Conservation (phyloP, 1,140 invertebrate species). For the Kradibia gibbosae region DNA sequence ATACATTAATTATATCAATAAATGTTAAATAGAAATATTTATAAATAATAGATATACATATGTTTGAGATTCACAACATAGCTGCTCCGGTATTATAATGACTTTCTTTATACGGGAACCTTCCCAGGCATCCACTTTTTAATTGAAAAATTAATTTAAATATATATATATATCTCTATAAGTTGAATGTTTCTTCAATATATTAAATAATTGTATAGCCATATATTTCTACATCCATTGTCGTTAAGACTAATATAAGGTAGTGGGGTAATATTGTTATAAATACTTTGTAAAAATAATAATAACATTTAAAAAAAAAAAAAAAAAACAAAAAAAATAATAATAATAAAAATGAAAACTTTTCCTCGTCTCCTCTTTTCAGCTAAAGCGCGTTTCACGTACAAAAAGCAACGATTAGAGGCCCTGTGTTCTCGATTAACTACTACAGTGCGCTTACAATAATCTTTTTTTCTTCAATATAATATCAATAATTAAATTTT, state of each 20-base stretch:
- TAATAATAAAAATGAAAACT: neutral
- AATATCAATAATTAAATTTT: constrained; percentile 60
- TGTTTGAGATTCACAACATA: too few species aligned
- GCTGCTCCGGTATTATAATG: constrained; percentile 43
- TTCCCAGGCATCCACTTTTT: neutral
- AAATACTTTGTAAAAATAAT: constrained; percentile 55
- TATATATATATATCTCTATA: constrained; percentile 58
- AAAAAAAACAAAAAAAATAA: constrained; percentile 48
- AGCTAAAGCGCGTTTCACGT: constrained; percentile 70
- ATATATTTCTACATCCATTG: constrained; percentile 57
- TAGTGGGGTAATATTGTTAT: constrained; percentile 41
- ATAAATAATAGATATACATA: constrained; percentile 49
- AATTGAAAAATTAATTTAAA: constrained; percentile 52
- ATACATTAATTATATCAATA: constrained; percentile 31
- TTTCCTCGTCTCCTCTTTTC: constrained; percentile 51
- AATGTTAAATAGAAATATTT: constrained; percentile 27
- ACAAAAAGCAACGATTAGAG: constrained; percentile 73
- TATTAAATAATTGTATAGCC: constrained; percentile 63
- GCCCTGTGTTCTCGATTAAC: constrained; percentile 67
- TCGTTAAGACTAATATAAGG: constrained; percentile 43
- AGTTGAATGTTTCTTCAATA: constrained; percentile 54
- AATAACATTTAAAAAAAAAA: constrained; percentile 56
- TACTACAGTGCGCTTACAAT: constrained; percentile 70
- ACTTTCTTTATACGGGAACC: constrained; percentile 27
- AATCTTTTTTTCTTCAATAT: constrained; percentile 62